Conservation (phyloP, 1,140 invertebrate species). For the Pantala flavescens region DNA sequence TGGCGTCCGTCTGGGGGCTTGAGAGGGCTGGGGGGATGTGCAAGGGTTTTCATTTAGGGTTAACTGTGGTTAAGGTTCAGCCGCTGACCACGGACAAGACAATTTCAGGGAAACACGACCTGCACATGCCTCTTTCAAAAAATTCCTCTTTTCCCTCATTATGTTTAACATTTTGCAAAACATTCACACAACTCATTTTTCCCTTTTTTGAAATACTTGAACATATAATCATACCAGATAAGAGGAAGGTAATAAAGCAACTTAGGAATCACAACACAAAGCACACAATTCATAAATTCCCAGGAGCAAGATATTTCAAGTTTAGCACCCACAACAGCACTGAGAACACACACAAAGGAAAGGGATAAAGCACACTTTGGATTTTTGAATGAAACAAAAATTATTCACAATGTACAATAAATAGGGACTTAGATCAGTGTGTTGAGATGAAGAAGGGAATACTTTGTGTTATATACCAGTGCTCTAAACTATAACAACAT, state of each 20-base stretch:
- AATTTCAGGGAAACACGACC: constrained; percentile 12
- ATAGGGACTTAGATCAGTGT: background rate
- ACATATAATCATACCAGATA: background rate
- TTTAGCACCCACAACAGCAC: constrained; percentile 3
- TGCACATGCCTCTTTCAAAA: background rate
- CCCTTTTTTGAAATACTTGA: background rate
- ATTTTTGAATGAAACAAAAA: background rate
- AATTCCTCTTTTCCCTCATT: background rate
- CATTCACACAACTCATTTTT: background rate
- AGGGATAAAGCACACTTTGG: background rate
- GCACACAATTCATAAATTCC: background rate
- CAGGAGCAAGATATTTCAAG: constrained; percentile 7
- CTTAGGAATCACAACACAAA: background rate
- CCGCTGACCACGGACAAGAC: constrained; percentile 16
- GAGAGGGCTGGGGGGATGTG: constrained; percentile 11
- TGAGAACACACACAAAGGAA: constrained; percentile 1
- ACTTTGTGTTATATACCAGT: constrained; percentile 10
- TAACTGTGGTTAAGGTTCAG: constrained; percentile 17
- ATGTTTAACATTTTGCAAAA: background rate
- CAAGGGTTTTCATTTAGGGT: constrained; percentile 15
- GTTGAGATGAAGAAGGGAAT: background rate
- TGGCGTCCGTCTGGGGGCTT: constrained; percentile 18
- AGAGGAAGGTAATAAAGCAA: background rate
- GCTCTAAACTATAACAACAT: background rate
- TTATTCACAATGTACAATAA: background rate